phyloP scores from a whole-genome alignment of 2,797 vertebrate genomes.

The Chromis chromis region DNA sequence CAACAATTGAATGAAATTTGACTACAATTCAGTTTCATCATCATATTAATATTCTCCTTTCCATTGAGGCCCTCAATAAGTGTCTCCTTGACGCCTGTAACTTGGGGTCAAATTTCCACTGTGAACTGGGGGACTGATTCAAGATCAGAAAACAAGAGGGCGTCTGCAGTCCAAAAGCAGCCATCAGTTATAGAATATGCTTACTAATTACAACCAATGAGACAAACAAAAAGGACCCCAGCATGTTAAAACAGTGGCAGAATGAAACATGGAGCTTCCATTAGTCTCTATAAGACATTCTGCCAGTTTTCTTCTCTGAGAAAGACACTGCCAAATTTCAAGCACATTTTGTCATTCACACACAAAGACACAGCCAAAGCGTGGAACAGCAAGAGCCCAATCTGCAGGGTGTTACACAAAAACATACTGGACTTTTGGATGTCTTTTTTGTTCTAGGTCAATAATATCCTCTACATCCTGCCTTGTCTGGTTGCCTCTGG shows the following conservation, averaged over 20 bases:
- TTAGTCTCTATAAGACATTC: background rate
- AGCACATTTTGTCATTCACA: background rate
- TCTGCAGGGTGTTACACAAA: conserved; percentile 3
- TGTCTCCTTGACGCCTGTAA: background rate
- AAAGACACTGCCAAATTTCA: background rate
- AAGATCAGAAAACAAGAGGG: conserved; percentile 25
- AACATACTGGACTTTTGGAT: background rate
- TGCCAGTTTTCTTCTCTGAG: conserved; percentile 23
- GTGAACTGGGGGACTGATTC: conserved; percentile 14
- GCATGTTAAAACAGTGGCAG: conserved; percentile 10
- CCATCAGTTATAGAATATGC: conserved; percentile 1
- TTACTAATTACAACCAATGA: conserved; percentile 19
- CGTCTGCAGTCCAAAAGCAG: conserved; percentile 1
- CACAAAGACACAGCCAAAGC: background rate
- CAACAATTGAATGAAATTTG: background rate
- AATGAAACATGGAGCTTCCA: background rate
- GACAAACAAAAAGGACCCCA: conserved; percentile 37
- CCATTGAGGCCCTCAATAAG: background rate
- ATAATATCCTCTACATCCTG: conserved; percentile 16
- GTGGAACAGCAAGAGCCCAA: conserved; percentile 4
- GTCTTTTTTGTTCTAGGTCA: background rate
- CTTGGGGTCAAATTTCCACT: conserved; percentile 17
- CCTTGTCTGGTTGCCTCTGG: conserved; percentile 12
- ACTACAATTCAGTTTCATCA: background rate
- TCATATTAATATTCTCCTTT: background rate